phyloP scores from a whole-genome alignment of 2,113 vertebrate genomes.

The Coturnix japonica region DNA sequence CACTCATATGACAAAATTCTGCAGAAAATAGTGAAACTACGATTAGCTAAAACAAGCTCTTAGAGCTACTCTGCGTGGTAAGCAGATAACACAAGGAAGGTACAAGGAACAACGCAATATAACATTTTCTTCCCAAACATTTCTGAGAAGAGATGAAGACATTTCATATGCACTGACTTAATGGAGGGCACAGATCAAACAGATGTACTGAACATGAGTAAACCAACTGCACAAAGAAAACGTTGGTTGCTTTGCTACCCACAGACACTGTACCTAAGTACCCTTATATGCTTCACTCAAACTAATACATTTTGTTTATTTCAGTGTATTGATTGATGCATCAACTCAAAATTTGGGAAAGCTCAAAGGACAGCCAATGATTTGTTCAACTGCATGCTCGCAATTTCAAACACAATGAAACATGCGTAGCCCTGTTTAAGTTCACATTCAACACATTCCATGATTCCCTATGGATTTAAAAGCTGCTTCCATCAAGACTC shows the following conservation, averaged over 20 bases:
- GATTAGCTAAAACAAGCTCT: background rate
- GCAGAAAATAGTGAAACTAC: background rate
- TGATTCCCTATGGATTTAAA: background rate
- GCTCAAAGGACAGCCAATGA: background rate
- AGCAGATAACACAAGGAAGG: background rate
- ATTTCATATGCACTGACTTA: background rate
- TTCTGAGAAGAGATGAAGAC: background rate
- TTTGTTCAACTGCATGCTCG: background rate
- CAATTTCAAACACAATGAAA: background rate
- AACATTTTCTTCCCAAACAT: background rate
- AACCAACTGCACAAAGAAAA: background rate
- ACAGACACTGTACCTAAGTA: background rate
- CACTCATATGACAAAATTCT: background rate
- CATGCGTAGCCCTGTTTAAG: background rate
- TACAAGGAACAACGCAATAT: rapidly evolving
- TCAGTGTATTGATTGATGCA: background rate
- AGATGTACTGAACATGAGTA: background rate
- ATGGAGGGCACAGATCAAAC: background rate
- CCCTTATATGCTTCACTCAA: background rate
- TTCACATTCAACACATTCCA: background rate
- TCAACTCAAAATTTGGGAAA: background rate
- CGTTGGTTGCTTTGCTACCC: background rate
- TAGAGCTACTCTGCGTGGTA: background rate
- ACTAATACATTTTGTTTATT: background rate
- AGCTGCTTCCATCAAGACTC: background rate